These are phyloP conservation scores for Caenorhabditis drosophilae DNA, from an alignment of 2,888 invertebrate genomes.

Conservation along the genomic window DNA sequence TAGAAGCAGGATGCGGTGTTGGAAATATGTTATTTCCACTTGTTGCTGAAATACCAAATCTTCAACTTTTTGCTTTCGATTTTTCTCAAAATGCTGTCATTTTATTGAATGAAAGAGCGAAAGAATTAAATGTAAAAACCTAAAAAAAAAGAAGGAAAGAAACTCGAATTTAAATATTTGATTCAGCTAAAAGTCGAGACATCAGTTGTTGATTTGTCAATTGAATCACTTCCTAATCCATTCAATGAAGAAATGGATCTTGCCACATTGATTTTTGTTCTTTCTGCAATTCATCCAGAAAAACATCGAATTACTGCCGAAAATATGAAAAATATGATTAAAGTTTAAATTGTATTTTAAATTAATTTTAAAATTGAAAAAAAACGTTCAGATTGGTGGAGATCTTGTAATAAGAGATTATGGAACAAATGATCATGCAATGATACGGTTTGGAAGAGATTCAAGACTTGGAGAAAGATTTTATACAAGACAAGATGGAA, in stretches of 20 bases:
- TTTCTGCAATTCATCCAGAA: slow-evolving; percentile 89
- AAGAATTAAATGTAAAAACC: slow-evolving; percentile 24
- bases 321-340: slow-evolving; percentile 75
- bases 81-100: slow-evolving; percentile 64
- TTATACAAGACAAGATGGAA: slow-evolving; percentile 95
- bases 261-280: slow-evolving; percentile 88
- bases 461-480: slow-evolving; percentile 86
- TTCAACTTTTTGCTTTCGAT: slow-evolving; percentile 72
- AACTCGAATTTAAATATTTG: not conserved
- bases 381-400: slow-evolving; percentile 76
- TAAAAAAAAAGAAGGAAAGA: not conserved
- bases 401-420: slow-evolving; percentile 88
- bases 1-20: slow-evolving; percentile 93
- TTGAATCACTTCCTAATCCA: slow-evolving; percentile 31
- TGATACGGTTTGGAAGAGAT: slow-evolving; percentile 88
- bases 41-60: slow-evolving; percentile 78
- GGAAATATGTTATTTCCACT: slow-evolving; percentile 94
- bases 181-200: slow-evolving; percentile 55
- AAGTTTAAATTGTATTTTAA: slow-evolving; percentile 17
- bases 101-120: slow-evolving; percentile 53
- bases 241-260: slow-evolving; percentile 78
- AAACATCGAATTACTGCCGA: slow-evolving; percentile 76
- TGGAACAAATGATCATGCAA: slow-evolving; percentile 93
- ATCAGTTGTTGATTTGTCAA: slow-evolving; percentile 67
- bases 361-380: slow-evolving; percentile 3